Base-by-base conservation (phyloP, 2,113 vertebrate genomes). In the Machaerirhynchus nigripectus region DNA sequence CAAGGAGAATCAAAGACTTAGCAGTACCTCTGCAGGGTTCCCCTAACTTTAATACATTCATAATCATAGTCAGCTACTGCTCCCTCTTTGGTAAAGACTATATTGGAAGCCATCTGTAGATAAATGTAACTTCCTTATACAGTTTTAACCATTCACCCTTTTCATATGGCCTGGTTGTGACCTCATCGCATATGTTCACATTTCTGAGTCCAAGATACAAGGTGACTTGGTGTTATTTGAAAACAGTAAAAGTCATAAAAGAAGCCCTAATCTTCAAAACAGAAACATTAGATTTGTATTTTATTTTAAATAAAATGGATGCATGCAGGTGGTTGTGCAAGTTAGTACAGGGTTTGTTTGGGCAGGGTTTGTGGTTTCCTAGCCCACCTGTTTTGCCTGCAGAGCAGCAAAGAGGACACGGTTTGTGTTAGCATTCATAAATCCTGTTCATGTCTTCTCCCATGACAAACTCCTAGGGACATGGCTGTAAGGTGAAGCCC, bases 401-500 rank as follows among this genome's bases (percentile, higher is more conserved):
- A 63, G 63, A 86, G 33, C 23, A 83, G 85, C 64, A 52, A 31
- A 70, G 61, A 84, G 82, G 70, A 11, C 3, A 7, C 0, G 0
- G 42, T 15, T 52, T 7, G 3, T 9, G 11, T 63, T 60, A 46
- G 39, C 24, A 18, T 11, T n/a, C 28, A 4, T 18, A 69, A 78
- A 44, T 50, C 56, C 47, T 61, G 10, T 73, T 55, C 3, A 0
- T 42, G 3, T 11, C 26, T 46, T 75, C 16, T 71, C 15, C 12
- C 5, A 0, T 18, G 7, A 1, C 55, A 46, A 20, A 1, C 37
- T n/a, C 8, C 11, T 6, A 9, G 76, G 60, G 26, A 19, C 5
- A 7, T 1, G 40, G 53, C 46, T 37, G 31, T 24, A 10, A 19
- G 24, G 26, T 44, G 44, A n/a, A 52, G 46, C 10, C 15, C 3